phyloP scores from a whole-genome alignment of 2,113 vertebrate genomes.

The Apistogramma diplotaenia region DNA sequence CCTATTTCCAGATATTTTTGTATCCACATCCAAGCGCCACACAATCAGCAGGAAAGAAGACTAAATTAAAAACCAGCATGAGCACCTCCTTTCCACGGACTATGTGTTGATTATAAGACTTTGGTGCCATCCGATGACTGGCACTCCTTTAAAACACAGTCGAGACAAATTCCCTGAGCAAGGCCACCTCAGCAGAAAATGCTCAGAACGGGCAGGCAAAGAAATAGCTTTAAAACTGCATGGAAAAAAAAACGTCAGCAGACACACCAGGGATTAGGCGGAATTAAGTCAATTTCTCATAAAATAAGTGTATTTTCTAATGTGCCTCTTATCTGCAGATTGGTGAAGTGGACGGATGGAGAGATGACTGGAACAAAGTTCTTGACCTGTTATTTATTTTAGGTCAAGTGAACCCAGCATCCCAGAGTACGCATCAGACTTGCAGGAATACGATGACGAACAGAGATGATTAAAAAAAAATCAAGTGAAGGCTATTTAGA shows the following conservation, averaged over 20 bases:
- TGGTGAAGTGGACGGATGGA: neutral
- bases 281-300: neutral
- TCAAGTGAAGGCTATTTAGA: neutral
- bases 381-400: slow-evolving; percentile 41
- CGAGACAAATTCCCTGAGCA: slow-evolving; percentile 27
- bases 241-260: neutral
- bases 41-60: neutral
- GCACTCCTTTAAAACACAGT: slow-evolving; percentile 19
- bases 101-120: slow-evolving; percentile 19
- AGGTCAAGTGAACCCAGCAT: slow-evolving; percentile 48
- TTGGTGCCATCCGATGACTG: slow-evolving; percentile 20
- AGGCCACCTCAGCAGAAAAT: slow-evolving; percentile 26
- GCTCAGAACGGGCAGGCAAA: slow-evolving; percentile 8
- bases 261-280: neutral
- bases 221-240: neutral
- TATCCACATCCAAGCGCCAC: neutral
- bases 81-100: slow-evolving; percentile 10
- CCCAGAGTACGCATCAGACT: slow-evolving; percentile 5
- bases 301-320: neutral
- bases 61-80: neutral
- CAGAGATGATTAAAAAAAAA: neutral
- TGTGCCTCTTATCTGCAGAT: neutral
- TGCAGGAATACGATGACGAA: slow-evolving; percentile 33
- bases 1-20: neutral
- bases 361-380: slow-evolving; percentile 14